These are phyloP conservation scores for Caranx ignobilis DNA, from an alignment of 2,113 vertebrate species.

Conservation along the genomic window DNA sequence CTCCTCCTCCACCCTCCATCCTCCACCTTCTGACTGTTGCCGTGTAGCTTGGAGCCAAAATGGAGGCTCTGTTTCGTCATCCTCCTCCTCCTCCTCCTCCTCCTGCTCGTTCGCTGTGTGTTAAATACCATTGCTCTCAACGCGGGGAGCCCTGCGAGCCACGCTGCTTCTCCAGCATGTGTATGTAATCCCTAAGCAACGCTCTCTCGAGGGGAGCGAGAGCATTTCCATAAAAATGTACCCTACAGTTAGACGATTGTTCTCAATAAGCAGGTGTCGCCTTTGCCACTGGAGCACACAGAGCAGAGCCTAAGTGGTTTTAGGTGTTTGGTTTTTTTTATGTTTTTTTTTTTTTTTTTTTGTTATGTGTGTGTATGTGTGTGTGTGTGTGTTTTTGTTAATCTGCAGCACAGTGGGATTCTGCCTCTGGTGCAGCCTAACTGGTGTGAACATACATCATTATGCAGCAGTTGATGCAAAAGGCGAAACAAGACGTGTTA, in stretches of 20 bases:
- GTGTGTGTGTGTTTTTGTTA: slow-evolving; percentile 74
- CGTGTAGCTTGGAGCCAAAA: slow-evolving; percentile 70
- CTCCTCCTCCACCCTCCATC: not conserved
- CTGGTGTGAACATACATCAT: slow-evolving; percentile 80
- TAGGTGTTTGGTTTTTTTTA: slow-evolving; percentile 56
- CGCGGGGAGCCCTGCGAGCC: slow-evolving; percentile 77
- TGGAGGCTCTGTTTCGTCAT: slow-evolving; percentile 73
- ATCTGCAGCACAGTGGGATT: slow-evolving; percentile 80
- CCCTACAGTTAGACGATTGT: slow-evolving; percentile 85
- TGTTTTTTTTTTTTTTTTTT: slow-evolving; percentile 29
- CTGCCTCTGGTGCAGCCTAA: slow-evolving; percentile 78
- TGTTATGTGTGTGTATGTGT: slow-evolving; percentile 19
- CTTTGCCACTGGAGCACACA: slow-evolving; percentile 77
- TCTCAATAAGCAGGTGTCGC: slow-evolving; percentile 86
- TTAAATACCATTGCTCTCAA: slow-evolving; percentile 79
- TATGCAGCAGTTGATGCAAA: slow-evolving; percentile 79
- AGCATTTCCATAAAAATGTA: slow-evolving; percentile 87
- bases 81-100: slow-evolving; percentile 34
- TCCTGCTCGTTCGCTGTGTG: slow-evolving; percentile 63
- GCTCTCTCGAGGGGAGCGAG: slow-evolving; percentile 83
- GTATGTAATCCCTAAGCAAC: slow-evolving; percentile 84
- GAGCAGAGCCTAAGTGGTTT: slow-evolving; percentile 81
- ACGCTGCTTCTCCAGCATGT: slow-evolving; percentile 72
- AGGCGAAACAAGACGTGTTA: slow-evolving; percentile 75
- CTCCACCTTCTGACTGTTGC: not conserved